Evolutionary conservation across 1,140 invertebrate genomes (phyloP), one percentile per base, ranked within the genome.

Genomic region (Muscidifurax raptorellus): DNA sequence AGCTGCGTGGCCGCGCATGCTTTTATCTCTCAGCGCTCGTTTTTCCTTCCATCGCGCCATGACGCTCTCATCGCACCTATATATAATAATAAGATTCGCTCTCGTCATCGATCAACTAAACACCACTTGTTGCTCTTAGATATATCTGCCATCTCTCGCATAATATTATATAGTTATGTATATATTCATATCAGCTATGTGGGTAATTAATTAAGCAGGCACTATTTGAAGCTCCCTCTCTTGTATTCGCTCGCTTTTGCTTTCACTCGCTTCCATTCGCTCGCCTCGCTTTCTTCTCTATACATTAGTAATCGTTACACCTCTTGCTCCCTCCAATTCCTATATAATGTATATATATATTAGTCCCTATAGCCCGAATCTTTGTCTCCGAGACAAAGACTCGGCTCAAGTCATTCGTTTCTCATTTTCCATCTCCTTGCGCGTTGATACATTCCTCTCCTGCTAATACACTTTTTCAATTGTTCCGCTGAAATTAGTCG

Each of bases 181-280:
- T 59, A 59, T 59, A 18, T 59, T 0, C n/a, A 22, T 59, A 59
- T 22, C 0, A 86, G 72, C 84, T 88, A 90, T 81, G 87, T 89
- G 88, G 82, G 88, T 89, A 87, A 87, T 83, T 91, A 85, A 90
- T 90, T 89, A 92, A 92, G 91, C 91, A 93, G 91, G 92, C 91
- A 93, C 91, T 92, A 92, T 92, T 92, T 89, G 90, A 93, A 93
- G 91, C 91, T 92, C 89, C 88, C 89, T 90, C 88, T 86, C 88
- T 87, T 90, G 52, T 52, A 52, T 78, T 84, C 85, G 86, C 85
- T 78, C 47, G 47, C 15, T 22, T 36, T 40, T 59, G 18, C 52
- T 7, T 59, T 59, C 52, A 59, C 22, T 59, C 22, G 52, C 22
- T 59, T 22, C 2, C 18, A 74, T 15, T 27, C 66, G 28, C 27